Percentiles rank a stretch among this genome's conserved stretches.
These are phyloP conservation scores for Mimachlamys varia DNA, from an alignment of 2,888 invertebrate species.

Conservation along the genomic window DNA sequence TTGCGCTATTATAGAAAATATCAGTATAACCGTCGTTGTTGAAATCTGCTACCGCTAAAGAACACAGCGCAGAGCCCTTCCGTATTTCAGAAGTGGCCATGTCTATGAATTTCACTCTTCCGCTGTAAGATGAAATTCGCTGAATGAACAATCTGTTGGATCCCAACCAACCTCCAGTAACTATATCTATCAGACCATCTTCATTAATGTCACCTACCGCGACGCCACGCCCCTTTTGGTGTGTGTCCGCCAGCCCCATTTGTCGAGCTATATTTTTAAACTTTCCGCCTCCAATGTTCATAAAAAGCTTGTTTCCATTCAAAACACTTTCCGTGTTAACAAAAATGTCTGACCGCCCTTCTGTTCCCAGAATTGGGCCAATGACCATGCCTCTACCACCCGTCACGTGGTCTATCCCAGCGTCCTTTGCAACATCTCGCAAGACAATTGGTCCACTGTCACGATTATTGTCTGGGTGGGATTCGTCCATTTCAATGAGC, in stretches of 20 bases:
- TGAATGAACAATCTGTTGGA: constrained; percentile 64
- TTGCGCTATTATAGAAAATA: constrained; percentile 64
- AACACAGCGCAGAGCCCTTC: constrained; percentile 60
- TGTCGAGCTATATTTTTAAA: constrained; percentile 65
- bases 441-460: constrained; percentile 64
- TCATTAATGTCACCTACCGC: constrained; percentile 67
- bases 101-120: constrained; percentile 51
- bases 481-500: constrained; percentile 72
- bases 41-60: constrained; percentile 69
- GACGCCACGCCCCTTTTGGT: constrained; percentile 67
- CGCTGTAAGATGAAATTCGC: constrained; percentile 51
- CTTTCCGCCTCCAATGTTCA: constrained; percentile 70
- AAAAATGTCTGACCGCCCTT: constrained; percentile 68
- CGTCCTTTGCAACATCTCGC: constrained; percentile 64
- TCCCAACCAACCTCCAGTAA: constrained; percentile 72
- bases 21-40: constrained; percentile 72
- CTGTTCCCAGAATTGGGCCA: constrained; percentile 67
- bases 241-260: constrained; percentile 56
- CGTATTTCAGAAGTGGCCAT: constrained; percentile 61
- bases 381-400: constrained; percentile 70
- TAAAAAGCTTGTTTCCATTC: constrained; percentile 66
- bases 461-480: constrained; percentile 59
- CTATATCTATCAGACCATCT: constrained; percentile 69
- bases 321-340: constrained; percentile 68
- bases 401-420: constrained; percentile 64